Percentiles rank a stretch among this genome's conserved stretches.
These are phyloP conservation scores for Candidula unifasciata DNA, from an alignment of 2,888 invertebrate genomes.

Conservation along the genomic window DNA sequence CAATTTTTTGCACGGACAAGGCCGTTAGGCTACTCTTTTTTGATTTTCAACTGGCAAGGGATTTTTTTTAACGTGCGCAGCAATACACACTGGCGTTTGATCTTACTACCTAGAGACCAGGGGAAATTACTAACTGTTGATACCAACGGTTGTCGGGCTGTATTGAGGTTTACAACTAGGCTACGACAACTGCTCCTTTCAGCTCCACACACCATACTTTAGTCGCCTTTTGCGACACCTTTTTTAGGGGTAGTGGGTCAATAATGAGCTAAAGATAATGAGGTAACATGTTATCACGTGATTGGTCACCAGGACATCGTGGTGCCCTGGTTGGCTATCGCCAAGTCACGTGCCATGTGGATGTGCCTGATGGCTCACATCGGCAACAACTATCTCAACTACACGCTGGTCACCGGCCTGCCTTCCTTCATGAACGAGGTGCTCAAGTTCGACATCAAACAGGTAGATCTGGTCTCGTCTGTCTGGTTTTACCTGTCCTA, in stretches of 20 bases:
- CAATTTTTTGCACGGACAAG: too few relatives aligned
- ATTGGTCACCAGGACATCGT: constrained; percentile 15
- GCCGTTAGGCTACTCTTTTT: too few relatives aligned
- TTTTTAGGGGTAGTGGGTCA: background rate
- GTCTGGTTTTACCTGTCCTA: background rate
- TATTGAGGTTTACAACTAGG: too few relatives aligned
- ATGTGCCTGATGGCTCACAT: constrained; percentile 80
- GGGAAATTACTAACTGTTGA: too few relatives aligned
- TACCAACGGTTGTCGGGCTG: too few relatives aligned
- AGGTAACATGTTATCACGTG: too few relatives aligned
- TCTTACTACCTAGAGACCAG: too few relatives aligned
- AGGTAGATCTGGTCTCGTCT: constrained; percentile 54
- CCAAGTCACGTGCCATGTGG: constrained; percentile 78
- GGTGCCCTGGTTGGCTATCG: constrained; percentile 77
- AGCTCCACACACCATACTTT: background rate
- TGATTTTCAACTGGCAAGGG: too few relatives aligned
- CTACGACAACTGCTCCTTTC: too few relatives aligned
- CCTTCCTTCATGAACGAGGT: constrained; percentile 74
- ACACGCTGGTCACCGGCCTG: constrained; percentile 66
- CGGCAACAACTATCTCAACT: constrained; percentile 79
- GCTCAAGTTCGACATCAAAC: constrained; percentile 69
- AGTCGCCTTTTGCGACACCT: background rate
- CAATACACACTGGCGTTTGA: too few relatives aligned
- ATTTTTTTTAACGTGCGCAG: too few relatives aligned
- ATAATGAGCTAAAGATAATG: too few relatives aligned